Base-by-base conservation (phyloP, 1,140 invertebrate species). In the Spodoptera frugiperda region DNA sequence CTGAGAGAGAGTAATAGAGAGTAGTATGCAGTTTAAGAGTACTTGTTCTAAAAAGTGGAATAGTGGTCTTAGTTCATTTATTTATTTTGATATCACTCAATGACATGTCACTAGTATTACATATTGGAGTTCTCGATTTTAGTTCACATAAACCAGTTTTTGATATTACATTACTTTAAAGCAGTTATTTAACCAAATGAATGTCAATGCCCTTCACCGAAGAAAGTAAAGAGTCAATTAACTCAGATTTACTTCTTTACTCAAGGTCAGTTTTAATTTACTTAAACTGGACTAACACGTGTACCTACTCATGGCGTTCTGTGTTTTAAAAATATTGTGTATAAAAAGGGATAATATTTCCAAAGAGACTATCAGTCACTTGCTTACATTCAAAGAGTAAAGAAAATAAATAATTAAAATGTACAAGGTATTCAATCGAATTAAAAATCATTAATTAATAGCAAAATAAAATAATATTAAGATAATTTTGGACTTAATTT, bases 401-500 rank as follows among this genome's bases (percentile, higher is more conserved):
- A 63, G 33, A 63, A 17, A 12, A 44, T 9, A 30, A 57, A 14
- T 2, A 15, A 44, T 30, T 14, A 63, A 44, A 11, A 63, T 63
- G 59, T 63, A 63, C 33, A 63, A 63, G 59, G 59, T 63, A 61
- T 9, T 10, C n/a, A 6, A 15, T 15, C n/a, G n/a, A n/a, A n/a
- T 14, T 3, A 15, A 39, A 8, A 59, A 1, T 25, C 10, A 15
- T 39, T 25, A 4, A 25, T 25, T 25, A 2, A 3, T 25, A 25
- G 2, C 25, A 25, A 3, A 25, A 25, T 3, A 39, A 39, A 39
- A 39, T 39, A 0, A 39, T 8, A 39, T 9, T 5, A 30, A 30
- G 5, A 39, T 39, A 10, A 39, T 10, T 39, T 39, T 9, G 33
- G 6, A 10, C 8, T 10, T 9, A 9, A 9, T 33, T 10, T 33